Base-by-base conservation (phyloP, 64 coral and sea anemone genomes). In the Anthopleura sola region DNA sequence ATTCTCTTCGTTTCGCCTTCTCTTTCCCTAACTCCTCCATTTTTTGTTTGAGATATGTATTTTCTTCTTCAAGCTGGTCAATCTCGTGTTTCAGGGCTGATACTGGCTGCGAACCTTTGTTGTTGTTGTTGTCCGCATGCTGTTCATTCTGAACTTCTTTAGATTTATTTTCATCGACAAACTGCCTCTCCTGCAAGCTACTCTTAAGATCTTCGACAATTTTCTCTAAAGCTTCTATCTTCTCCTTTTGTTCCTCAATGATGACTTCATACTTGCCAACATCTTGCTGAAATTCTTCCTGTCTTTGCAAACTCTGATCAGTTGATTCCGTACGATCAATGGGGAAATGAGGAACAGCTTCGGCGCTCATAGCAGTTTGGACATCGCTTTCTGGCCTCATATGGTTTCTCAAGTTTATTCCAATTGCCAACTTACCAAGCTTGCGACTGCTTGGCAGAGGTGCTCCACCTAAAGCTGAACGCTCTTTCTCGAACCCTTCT, bases 51-150 rank as follows among this genome's bases (percentile, higher is more conserved):
- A 91, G 81, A 86, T 86, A 64, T 16, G 60, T 58, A 44, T 86
- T 86, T 24, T 91, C 89, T 19, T 91, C 40, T 8, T 91, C 84
- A 24, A 86, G 76, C 21, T 91, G 84, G 47, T 91, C 83, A 55
- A 80, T 91, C 21, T 85, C 60, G 26, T 54, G 75, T 49, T 91
- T 55, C 75, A 91, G 12, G 19, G 76, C 76, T 40, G 76, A 47
- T 44, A 29, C 15, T 6, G 76, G 76, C 39, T 48, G 76, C 9
- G 76, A 79, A 47, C 4, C 20, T 44, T 23, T 79, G 37, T 24
- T 79, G 44, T 79, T 79, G 1, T 24, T 48, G 4, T 23, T 48
- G 37, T 79, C 34, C 17, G 4, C 16, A 37, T 47, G 37, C 18
- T 20, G 17, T 5, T 24, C 76, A 24, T 79, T 48, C 37, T 48